A percentile compares a stretch with the other conserved stretches of the same genome.
phyloP scores from a whole-genome alignment of 2,113 vertebrate genomes.

The Trochalopteron elliotii region DNA sequence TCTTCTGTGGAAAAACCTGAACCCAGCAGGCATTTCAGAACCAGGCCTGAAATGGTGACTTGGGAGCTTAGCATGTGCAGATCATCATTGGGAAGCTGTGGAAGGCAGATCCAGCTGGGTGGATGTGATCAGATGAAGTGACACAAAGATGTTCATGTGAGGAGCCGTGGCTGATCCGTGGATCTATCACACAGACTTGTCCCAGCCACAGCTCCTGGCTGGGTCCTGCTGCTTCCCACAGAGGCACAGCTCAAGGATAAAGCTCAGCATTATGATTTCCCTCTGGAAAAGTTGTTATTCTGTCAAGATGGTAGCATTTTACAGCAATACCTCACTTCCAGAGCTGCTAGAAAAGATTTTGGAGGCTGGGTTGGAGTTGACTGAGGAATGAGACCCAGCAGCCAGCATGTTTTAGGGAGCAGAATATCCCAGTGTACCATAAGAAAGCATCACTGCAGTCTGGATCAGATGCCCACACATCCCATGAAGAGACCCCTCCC shows the following conservation, averaged over 20 bases:
- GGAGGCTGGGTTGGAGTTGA: neutral
- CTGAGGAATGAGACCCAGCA: neutral
- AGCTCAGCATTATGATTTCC: neutral
- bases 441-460: neutral
- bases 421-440: neutral
- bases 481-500: neutral
- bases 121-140: neutral
- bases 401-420: neutral
- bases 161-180: neutral
- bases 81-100: accelerated
- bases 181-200: neutral
- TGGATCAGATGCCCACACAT: neutral
- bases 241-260: neutral
- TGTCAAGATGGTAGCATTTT: accelerated
- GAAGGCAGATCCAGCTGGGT: neutral
- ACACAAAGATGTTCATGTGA: accelerated
- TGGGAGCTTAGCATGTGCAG: accelerated
- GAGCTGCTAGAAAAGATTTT: neutral
- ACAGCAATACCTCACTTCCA: neutral
- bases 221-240: neutral
- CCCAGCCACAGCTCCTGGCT: accelerated
- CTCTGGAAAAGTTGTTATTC: neutral
- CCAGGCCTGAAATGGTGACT: accelerated
- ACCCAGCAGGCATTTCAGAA: neutral
- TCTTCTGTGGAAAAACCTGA: neutral